Conservation (phyloP, 30 jellyfish, hydroid and myxozoan genomes). For the Chironex yamaguchii region DNA sequence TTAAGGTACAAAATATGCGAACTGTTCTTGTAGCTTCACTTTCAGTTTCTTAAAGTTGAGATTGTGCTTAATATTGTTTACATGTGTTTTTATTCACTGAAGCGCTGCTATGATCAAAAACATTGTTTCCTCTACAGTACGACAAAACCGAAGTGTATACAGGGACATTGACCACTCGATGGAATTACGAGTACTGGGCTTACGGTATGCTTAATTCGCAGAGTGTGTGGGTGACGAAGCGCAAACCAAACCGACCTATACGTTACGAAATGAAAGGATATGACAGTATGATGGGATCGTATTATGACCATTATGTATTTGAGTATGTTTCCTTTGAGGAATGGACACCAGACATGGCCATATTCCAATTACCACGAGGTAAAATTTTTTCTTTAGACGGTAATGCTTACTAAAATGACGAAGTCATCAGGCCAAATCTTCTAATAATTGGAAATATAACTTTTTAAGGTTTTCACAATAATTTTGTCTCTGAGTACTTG, state of each 20-base stretch:
- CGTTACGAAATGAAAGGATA: constrained; percentile 96
- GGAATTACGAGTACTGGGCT: constrained; percentile 95
- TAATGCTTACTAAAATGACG: no score
- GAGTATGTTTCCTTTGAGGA: constrained; percentile 83
- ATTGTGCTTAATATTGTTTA: no score
- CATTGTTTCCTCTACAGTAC: constrained; percentile 67
- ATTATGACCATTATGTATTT: constrained; percentile 93
- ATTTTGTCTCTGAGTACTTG: no score
- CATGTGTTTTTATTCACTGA: no score
- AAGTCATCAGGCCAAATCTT: no score
- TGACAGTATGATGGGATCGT: constrained; percentile 96
- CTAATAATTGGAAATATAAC: no score
- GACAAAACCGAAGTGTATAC: constrained; percentile 91
- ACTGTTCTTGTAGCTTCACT: no score
- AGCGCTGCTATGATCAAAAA: no score
- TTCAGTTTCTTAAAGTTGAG: no score
- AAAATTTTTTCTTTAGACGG: not conserved
- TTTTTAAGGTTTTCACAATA: no score
- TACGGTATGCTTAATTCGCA: constrained; percentile 95
- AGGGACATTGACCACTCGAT: constrained; percentile 90
- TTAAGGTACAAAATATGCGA: no score
- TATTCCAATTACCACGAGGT: constrained; percentile 80
- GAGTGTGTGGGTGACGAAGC: constrained; percentile 90
- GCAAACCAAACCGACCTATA: constrained; percentile 93
- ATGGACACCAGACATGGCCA: constrained; percentile 83